Evolutionary conservation across 64 coral and sea anemone genomes (phyloP), one percentile per base, ranked within the genome.

Genomic region (Acropora tenuis): DNA sequence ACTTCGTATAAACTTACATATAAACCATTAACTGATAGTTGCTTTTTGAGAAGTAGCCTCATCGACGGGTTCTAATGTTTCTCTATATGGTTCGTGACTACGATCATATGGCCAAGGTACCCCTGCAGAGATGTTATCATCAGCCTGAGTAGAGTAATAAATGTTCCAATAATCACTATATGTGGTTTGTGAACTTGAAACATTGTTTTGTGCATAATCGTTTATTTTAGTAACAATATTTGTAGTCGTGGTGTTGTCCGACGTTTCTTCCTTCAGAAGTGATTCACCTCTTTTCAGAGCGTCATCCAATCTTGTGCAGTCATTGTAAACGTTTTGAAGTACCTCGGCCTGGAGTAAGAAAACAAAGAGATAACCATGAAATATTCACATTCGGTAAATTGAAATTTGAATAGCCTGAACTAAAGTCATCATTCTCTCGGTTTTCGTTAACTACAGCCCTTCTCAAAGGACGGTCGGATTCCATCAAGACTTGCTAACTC

Each of bases 221-320:
- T 40, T 46, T 3, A 5, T 1, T 40, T 75, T 48, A 76, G 75
- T 50, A 88, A 15, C 57, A 20, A 47, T 76, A 48, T 76, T 3
- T 71, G 17, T 42, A 43, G 45, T 18, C 44, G 76, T 13, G 78
- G 55, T 47, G 12, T 41, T 68, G 13, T 83, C 43, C 43, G 30
- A 30, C 30, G 82, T 49, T 48, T 71, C 65, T 4, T 72, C 45
- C 0, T 16, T 6, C 46, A 58, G 53, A 49, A 77, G 41, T 8
- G 83, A 63, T 80, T 95, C 94, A 50, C 86, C 69, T 91, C 55
- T 91, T 78, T 77, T 91, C 41, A 95, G 87, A 40, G 82, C 80
- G 16, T 87, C 80, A 53, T 95, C 94, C 68, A 95, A 41, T 19
- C 94, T 89, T 41, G 83, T 79, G 42, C 94, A 95, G 47, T 95